A percentile compares a stretch with the other conserved stretches of the same genome.
These are phyloP conservation scores for Cryptosula pallasiana DNA, from an alignment of 2,888 invertebrate species.

Conservation along the genomic window DNA sequence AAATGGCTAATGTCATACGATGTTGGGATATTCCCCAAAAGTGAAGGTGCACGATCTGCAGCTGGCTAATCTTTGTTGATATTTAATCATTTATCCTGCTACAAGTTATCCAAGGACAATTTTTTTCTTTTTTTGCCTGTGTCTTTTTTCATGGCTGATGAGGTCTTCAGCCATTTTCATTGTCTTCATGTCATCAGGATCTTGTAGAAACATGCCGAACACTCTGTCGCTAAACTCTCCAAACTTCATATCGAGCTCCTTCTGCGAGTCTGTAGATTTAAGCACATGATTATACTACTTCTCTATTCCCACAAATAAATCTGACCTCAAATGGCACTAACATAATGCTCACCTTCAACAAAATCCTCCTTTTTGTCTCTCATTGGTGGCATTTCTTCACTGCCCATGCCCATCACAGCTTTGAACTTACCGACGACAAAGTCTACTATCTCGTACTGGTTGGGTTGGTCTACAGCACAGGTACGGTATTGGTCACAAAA, in stretches of 20 bases:
- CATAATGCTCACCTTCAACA: constrained; percentile 7
- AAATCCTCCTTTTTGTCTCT: constrained; percentile 21
- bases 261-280: constrained; percentile 3
- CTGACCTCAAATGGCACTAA: too few relatives aligned
- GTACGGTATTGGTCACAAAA: too few relatives aligned
- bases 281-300: background rate
- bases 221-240: constrained; percentile 19
- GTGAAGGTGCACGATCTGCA: too few relatives aligned
- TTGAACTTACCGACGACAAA: constrained; percentile 37
- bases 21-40: too few relatives aligned
- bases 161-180: constrained; percentile 18
- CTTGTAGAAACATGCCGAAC: constrained; percentile 18
- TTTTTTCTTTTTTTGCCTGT: background rate
- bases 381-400: background rate
- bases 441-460: constrained; percentile 49
- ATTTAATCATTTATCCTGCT: too few relatives aligned
- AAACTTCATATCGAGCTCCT: constrained; percentile 19
- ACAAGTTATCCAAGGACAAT: too few relatives aligned
- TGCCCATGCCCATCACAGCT: constrained; percentile 31
- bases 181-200: constrained; percentile 6
- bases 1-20: too few relatives aligned
- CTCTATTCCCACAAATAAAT: too few relatives aligned
- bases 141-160: background rate
- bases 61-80: too few relatives aligned
- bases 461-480: constrained; percentile 33